Evolutionary conservation across 1,140 invertebrate species (phyloP).

Genomic region (Caenorhabditis remanei): DNA sequence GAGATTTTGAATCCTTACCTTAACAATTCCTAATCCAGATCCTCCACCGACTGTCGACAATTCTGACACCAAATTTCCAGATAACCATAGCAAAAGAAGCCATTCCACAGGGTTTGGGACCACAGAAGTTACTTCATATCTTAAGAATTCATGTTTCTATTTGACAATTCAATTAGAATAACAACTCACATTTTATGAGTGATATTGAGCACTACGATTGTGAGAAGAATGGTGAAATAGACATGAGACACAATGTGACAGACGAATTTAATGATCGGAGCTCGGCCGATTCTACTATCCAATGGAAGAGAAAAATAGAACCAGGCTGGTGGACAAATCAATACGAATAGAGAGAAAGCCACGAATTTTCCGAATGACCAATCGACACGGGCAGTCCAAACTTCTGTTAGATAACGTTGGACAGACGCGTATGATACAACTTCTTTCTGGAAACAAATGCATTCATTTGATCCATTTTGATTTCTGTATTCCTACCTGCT

Average conservation of each 20-base stretch:
- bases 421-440: conserved; percentile 79
- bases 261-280: conserved; percentile 98
- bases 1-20: conserved; percentile 64
- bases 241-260: conserved; percentile 97
- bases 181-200: conserved; percentile 71
- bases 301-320: conserved; percentile 93
- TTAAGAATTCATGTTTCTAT: background rate
- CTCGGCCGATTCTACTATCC: conserved; percentile 87
- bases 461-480: background rate
- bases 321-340: conserved; percentile 95
- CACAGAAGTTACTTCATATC: conserved; percentile 82
- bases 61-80: conserved; percentile 93
- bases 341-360: conserved; percentile 88
- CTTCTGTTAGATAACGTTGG: conserved; percentile 85
- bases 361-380: conserved; percentile 95
- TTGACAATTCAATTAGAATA: no score
- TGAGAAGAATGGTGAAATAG: conserved; percentile 92
- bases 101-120: conserved; percentile 91
- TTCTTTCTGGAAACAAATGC: conserved; percentile 72
- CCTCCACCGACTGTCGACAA: conserved; percentile 95
- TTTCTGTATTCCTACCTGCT: conserved; percentile 87
- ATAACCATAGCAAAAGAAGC: conserved; percentile 93
- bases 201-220: conserved; percentile 79
- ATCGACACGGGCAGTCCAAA: conserved; percentile 93
- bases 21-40: conserved; percentile 85